These are phyloP conservation scores for Drosophila buzzatii DNA, from an alignment of 2,888 invertebrate genomes.

Conservation along the genomic window DNA sequence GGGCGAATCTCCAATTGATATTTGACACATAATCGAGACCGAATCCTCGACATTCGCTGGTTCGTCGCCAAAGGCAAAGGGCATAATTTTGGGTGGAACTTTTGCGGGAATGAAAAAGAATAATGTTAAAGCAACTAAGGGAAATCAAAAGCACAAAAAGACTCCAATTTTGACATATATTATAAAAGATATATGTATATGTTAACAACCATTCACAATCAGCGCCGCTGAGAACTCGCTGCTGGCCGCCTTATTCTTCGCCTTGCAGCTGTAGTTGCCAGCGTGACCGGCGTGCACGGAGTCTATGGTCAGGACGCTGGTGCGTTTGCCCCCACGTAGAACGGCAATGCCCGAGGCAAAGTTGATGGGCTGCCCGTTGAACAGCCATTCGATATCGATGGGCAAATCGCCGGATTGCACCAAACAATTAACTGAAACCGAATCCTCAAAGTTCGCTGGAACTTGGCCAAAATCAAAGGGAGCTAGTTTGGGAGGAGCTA, in stretches of 20 bases:
- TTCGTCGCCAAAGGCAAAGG: slow-evolving; percentile 91
- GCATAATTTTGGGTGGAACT: slow-evolving; percentile 87
- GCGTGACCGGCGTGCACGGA: slow-evolving; percentile 89
- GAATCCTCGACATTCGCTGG: slow-evolving; percentile 90
- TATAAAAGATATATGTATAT: neutral
- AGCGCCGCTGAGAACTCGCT: slow-evolving; percentile 89
- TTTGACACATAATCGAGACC: slow-evolving; percentile 89
- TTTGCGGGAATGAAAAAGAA: slow-evolving; percentile 10
- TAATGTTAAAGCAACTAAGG: neutral
- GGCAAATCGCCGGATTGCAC: slow-evolving; percentile 90
- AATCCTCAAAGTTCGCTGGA: slow-evolving; percentile 89
- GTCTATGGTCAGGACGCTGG: slow-evolving; percentile 89
- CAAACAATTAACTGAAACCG: slow-evolving; percentile 89
- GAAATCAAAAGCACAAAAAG: slow-evolving; percentile 34
- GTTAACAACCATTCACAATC: slow-evolving; percentile 88
- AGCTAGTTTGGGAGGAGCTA: slow-evolving; percentile 91
- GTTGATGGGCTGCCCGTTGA: slow-evolving; percentile 85
- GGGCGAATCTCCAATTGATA: slow-evolving; percentile 89
- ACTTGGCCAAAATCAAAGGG: slow-evolving; percentile 91
- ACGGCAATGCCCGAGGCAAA: slow-evolving; percentile 86
- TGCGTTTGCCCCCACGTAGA: slow-evolving; percentile 87
- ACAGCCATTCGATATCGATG: slow-evolving; percentile 89
- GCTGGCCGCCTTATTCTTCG: slow-evolving; percentile 86
- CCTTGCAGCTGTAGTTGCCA: slow-evolving; percentile 92
- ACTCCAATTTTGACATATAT: too few relatives aligned